A percentile compares a stretch with the other conserved stretches of the same genome.
Evolutionary conservation across 2,888 invertebrate genomes (phyloP).

Genomic region (Eupithecia inturbata): DNA sequence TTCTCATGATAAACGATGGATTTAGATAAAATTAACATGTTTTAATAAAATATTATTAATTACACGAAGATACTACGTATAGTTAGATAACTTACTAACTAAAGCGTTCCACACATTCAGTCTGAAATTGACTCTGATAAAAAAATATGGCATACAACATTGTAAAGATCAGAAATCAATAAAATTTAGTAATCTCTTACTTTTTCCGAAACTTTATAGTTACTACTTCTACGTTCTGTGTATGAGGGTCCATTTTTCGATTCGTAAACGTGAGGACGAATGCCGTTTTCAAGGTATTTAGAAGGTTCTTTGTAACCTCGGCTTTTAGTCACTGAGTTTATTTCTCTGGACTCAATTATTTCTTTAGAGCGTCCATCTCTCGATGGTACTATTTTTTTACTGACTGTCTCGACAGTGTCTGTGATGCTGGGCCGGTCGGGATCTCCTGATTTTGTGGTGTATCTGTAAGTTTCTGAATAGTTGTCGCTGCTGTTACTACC

Average conservation of each 20-base stretch:
- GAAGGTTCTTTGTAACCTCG: slow-evolving; percentile 81
- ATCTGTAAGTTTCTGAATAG: slow-evolving; percentile 88
- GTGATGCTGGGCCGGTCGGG: slow-evolving; percentile 88
- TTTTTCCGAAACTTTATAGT: slow-evolving; percentile 78
- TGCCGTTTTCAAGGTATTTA: slow-evolving; percentile 84
- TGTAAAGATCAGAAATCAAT: slow-evolving; percentile 21
- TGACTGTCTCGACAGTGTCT: slow-evolving; percentile 88
- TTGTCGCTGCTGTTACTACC: slow-evolving; percentile 88
- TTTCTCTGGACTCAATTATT: slow-evolving; percentile 88
- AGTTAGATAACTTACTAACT: slow-evolving; percentile 66
- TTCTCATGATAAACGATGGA: slow-evolving; percentile 72
- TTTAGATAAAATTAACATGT: slow-evolving; percentile 59
- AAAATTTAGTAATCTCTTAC: slow-evolving; percentile 74
- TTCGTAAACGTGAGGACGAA: slow-evolving; percentile 69
- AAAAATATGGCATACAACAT: slow-evolving; percentile 67
- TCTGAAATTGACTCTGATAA: slow-evolving; percentile 72
- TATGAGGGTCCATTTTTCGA: slow-evolving; percentile 71
- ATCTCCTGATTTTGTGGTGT: slow-evolving; percentile 87
- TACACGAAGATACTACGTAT: slow-evolving; percentile 59
- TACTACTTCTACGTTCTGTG: slow-evolving; percentile 75
- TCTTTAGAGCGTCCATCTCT: slow-evolving; percentile 86
- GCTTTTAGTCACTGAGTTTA: slow-evolving; percentile 88
- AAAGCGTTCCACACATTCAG: slow-evolving; percentile 71
- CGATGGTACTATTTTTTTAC: slow-evolving; percentile 87
- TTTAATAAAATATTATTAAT: slow-evolving; percentile 48